phyloP scores from a whole-genome alignment of 2,113 vertebrate species.

The Sardina pilchardus region DNA sequence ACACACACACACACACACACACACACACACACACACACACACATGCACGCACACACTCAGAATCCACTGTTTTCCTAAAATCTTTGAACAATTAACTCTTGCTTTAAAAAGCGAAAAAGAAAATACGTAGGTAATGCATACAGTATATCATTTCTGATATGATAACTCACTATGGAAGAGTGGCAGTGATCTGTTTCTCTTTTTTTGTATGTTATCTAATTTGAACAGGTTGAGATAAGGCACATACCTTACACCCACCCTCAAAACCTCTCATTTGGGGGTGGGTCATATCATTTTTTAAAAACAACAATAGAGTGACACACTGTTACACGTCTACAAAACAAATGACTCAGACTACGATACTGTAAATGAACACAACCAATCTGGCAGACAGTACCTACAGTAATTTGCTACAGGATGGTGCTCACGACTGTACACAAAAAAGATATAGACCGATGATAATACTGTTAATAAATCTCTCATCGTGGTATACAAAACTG shows the following conservation, averaged over 20 bases:
- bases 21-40: not conserved
- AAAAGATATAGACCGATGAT: conserved; percentile 60
- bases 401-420: conserved; percentile 48
- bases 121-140: not conserved
- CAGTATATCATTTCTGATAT: conserved; percentile 12
- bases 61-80: conserved; percentile 16
- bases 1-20: not conserved
- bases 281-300: conserved; percentile 46
- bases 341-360: conserved; percentile 51
- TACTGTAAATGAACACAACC: conserved; percentile 56
- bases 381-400: conserved; percentile 62
- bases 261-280: conserved; percentile 39
- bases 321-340: conserved; percentile 62
- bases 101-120: not conserved
- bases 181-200: conserved; percentile 80
- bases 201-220: conserved; percentile 57
- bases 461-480: conserved; percentile 67
- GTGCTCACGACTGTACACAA: conserved; percentile 63
- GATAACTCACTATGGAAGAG: conserved; percentile 71
- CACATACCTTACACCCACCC: conserved; percentile 83
- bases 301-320: conserved; percentile 45
- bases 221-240: conserved; percentile 86
- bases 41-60: not conserved
- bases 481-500: not conserved
- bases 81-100: conserved; percentile 17